Conservation (phyloP, 2,888 invertebrate genomes). For the Azorinus chamasolen region DNA sequence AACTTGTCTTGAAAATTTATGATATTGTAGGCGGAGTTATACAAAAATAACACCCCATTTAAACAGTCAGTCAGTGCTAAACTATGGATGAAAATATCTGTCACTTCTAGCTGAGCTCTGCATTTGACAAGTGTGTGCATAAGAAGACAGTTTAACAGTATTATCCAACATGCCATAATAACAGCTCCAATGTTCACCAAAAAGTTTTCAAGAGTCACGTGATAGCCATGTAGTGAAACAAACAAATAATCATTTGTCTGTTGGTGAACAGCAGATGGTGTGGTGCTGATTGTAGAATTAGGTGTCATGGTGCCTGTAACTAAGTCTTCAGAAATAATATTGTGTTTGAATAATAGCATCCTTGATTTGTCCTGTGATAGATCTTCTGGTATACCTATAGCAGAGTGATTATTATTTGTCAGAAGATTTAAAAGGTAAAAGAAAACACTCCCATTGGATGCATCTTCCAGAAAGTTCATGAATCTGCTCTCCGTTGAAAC, state of each 20-base stretch:
- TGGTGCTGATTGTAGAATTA: too few relatives aligned
- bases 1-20: constrained; percentile 71
- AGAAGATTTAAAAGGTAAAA: too few relatives aligned
- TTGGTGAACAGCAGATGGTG: too few relatives aligned
- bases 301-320: too few relatives aligned
- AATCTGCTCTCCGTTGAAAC: too few relatives aligned
- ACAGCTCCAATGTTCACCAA: constrained; percentile 47
- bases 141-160: constrained; percentile 62
- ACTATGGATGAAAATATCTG: constrained; percentile 67
- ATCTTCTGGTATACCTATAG: too few relatives aligned
- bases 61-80: constrained; percentile 70
- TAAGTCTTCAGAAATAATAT: too few relatives aligned
- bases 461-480: too few relatives aligned
- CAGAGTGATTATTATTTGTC: too few relatives aligned
- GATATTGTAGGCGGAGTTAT: constrained; percentile 71
- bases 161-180: constrained; percentile 61
- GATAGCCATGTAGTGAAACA: constrained; percentile 62
- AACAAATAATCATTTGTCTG: constrained; percentile 17
- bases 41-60: constrained; percentile 69
- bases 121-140: constrained; percentile 60
- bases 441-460: too few relatives aligned
- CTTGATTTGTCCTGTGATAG: too few relatives aligned
- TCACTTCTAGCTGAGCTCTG: constrained; percentile 53
- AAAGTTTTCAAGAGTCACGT: constrained; percentile 56
- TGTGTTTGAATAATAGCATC: too few relatives aligned